Evolutionary conservation across 2,797 vertebrate species (phyloP), one percentile per base, ranked within the genome.

Genomic region (Falco concolor): DNA sequence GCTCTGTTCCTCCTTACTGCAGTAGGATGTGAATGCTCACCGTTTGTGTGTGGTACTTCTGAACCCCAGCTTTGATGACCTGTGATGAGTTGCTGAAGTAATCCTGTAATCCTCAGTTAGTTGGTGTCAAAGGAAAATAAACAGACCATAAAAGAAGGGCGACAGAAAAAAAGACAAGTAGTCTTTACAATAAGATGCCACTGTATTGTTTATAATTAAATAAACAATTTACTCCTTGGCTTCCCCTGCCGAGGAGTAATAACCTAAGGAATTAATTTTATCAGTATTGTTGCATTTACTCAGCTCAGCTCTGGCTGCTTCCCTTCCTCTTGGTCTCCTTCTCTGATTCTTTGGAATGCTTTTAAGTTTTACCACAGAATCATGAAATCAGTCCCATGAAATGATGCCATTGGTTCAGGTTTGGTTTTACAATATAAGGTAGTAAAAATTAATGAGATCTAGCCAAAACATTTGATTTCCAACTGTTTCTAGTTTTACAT

Each of bases 341-440:
- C 63, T 90, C 40, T 95, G 54, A 74, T 84, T 73, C 77, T 96
- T 95, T 91, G 83, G 93, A 96, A 96, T 94, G 78, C 82, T 93
- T 95, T 64, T 67, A 84, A 69, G 69, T 95, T 93, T 96, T 95
- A 47, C 69, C 85, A 81, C 69, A 94, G 74, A 95, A 40, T 93
- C 69, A 21, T 60, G 13, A 87, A 84, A 81, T 90, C 60, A 85
- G 25, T 68, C 49, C 38, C 79, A 6, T 93, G 68, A 94, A 92
- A 89, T 42, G 2, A 60, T 78, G 60, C 84, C 75, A 75, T 89
- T 89, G 93, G 34, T 94, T 92, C 53, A 68, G 67, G 74, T 74
- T 94, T 61, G 57, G 24, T 67, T 89, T 96, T 94, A 95, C n/a
- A 80, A 45, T 78, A 36, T 44, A 30, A 81, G 47, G 38, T 47